These are phyloP conservation scores for Enteromius trimaculatus DNA, from an alignment of 2,797 vertebrate species.

Conservation along the genomic window DNA sequence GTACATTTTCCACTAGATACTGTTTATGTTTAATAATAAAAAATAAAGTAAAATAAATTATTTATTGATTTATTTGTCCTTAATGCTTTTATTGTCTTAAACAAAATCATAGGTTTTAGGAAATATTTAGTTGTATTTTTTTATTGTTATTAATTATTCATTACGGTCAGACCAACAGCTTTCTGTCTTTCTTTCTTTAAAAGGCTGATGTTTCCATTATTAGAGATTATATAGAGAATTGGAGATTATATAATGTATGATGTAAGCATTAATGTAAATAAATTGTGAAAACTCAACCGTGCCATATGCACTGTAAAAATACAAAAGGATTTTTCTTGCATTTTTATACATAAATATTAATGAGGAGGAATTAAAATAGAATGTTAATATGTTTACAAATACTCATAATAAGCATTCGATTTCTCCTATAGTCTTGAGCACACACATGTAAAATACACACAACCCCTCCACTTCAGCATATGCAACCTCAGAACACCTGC, in stretches of 20 bases:
- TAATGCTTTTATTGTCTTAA: not conserved
- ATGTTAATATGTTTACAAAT: not conserved
- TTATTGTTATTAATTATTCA: not conserved
- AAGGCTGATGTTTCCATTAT: not conserved
- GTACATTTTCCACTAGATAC: no score
- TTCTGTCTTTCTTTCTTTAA: not conserved
- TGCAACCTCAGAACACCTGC: conserved; percentile 63
- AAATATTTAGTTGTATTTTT: no score
- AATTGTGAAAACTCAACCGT: not conserved
- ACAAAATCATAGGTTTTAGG: not conserved
- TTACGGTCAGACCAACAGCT: not conserved
- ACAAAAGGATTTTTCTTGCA: not conserved
- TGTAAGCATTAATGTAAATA: not conserved
- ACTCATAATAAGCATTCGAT: not conserved
- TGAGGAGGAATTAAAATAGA: not conserved
- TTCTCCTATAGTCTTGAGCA: conserved; percentile 3
- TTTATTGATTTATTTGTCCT: not conserved
- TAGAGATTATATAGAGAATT: no score
- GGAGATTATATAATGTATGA: not conserved
- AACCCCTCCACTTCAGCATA: conserved; percentile 36
- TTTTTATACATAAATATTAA: not conserved
- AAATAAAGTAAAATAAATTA: no score
- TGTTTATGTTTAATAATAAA: not conserved
- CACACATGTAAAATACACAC: conserved; percentile 23
- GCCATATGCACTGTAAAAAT: not conserved